A percentile compares a stretch with the other conserved stretches of the same genome.
phyloP scores from a whole-genome alignment of 2,888 invertebrate genomes.

The Euproctis similis region DNA sequence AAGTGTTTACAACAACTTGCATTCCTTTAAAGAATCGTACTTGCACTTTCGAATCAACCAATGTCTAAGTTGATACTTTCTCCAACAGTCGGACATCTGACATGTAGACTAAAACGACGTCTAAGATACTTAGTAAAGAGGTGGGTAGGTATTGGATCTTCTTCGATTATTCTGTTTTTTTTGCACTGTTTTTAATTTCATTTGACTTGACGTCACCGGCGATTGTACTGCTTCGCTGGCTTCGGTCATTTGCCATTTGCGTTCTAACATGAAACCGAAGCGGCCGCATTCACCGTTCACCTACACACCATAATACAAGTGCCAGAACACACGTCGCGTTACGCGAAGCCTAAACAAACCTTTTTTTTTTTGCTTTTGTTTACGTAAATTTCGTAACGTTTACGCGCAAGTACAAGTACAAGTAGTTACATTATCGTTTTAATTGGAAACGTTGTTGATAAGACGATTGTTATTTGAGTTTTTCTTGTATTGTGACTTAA shows the following conservation, averaged over 20 bases:
- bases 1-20: conserved; percentile 15
- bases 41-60: conserved; percentile 59
- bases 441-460: conserved; percentile 35
- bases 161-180: conserved; percentile 34
- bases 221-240: conserved; percentile 48
- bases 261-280: conserved; percentile 51
- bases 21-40: conserved; percentile 31
- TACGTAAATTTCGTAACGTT: conserved; percentile 24
- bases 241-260: conserved; percentile 59
- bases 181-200: conserved; percentile 54
- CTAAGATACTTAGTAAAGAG: too few species aligned
- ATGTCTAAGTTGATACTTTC: conserved; percentile 52
- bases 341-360: conserved; percentile 28
- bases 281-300: conserved; percentile 41
- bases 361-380: too few species aligned
- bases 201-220: conserved; percentile 50
- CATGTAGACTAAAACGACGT: too few species aligned
- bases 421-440: conserved; percentile 28
- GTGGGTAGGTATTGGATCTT: conserved; percentile 44
- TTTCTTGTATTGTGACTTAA: conserved; percentile 29
- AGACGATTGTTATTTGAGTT: too few species aligned
- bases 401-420: conserved; percentile 35
- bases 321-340: conserved; percentile 30
- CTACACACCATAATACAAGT: conserved; percentile 25
- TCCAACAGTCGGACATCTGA: conserved; percentile 38